Conservation (phyloP, 2,888 invertebrate species). For the Pycnomerus fuliginosus region DNA sequence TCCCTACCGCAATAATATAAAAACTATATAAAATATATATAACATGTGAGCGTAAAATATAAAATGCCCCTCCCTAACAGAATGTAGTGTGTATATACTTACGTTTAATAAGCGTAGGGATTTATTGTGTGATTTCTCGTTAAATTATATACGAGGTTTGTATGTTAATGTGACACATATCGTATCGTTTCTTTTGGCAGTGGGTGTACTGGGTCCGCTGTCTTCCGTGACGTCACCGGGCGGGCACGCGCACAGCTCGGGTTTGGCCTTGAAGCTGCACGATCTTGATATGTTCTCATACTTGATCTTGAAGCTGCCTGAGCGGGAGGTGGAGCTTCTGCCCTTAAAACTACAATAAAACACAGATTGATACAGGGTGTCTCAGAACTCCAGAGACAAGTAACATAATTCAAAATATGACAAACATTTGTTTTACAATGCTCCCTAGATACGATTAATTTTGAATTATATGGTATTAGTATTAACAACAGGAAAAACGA, state of each 20-base stretch:
- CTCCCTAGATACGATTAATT: too few species aligned
- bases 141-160: conserved; percentile 48
- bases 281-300: conserved; percentile 50
- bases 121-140: conserved; percentile 22
- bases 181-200: conserved; percentile 47
- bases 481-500: too few species aligned
- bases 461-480: too few species aligned
- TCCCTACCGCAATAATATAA: too few species aligned
- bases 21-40: neutral
- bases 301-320: conserved; percentile 50
- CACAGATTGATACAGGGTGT: conserved; percentile 1
- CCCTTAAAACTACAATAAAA: conserved; percentile 46
- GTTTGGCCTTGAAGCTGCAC: conserved; percentile 50
- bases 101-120: conserved; percentile 31
- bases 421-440: too few species aligned
- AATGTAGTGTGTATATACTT: conserved; percentile 4
- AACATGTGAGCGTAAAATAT: conserved; percentile 2
- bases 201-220: conserved; percentile 22
- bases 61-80: conserved; percentile 1
- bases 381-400: conserved; percentile 1
- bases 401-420: conserved; percentile 10
- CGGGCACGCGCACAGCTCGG: conserved; percentile 50
- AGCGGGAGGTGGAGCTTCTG: conserved; percentile 44
- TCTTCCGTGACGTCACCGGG: conserved; percentile 23
- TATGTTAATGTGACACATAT: conserved; percentile 52